Conservation (phyloP, 2,888 invertebrate genomes). For the Phortica magna region DNA sequence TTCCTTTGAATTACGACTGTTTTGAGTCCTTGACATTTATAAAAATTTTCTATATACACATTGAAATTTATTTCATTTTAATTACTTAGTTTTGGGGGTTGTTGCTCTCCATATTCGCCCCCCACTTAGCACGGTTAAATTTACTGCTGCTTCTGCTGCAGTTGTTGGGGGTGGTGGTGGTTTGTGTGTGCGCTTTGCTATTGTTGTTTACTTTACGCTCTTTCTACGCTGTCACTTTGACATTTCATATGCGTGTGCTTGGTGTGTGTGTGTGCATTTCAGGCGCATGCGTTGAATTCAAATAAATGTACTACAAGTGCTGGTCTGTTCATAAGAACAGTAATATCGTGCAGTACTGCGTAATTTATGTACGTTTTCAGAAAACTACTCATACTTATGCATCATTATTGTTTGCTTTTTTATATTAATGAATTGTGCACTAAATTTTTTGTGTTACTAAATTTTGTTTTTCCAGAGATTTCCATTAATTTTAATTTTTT, state of each 20-base stretch:
- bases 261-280: not conserved
- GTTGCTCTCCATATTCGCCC: not conserved
- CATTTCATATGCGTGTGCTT: slow-evolving; percentile 20
- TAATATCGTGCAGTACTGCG: too few relatives aligned
- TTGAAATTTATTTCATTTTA: not conserved
- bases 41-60: not conserved
- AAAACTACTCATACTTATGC: too few relatives aligned
- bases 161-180: not conserved
- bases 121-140: too few relatives aligned
- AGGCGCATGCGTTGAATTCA: slow-evolving; percentile 8
- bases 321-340: too few relatives aligned
- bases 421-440: too few relatives aligned
- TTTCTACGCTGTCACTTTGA: slow-evolving; percentile 26
- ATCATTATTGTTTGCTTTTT: too few relatives aligned
- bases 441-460: too few relatives aligned
- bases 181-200: slow-evolving; percentile 2
- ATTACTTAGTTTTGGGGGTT: not conserved
- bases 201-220: slow-evolving; percentile 25
- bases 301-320: not conserved
- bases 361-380: too few relatives aligned
- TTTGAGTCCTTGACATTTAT: not conserved
- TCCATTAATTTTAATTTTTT: too few relatives aligned
- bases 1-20: not conserved
- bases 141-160: not conserved
- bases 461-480: too few relatives aligned